These are phyloP conservation scores for Epinotia brunnichana DNA, from an alignment of 2,888 invertebrate genomes.

Conservation along the genomic window DNA sequence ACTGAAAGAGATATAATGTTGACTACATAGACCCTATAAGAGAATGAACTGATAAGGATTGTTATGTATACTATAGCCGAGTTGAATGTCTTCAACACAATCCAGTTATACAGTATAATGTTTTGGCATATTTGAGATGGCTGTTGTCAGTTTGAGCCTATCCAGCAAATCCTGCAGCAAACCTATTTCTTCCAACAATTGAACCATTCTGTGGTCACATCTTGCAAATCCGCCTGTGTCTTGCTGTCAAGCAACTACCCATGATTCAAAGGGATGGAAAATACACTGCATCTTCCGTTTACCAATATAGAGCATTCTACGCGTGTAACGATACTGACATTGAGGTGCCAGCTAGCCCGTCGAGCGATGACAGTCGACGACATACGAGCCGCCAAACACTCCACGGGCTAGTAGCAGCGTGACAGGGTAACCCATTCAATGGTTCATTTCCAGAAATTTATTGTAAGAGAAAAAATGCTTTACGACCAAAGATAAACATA, in stretches of 20 bases:
- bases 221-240: conserved; percentile 15
- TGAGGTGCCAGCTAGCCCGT: conserved; percentile 31
- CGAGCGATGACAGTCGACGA: conserved; percentile 28
- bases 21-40: conserved; percentile 26
- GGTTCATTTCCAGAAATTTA: conserved; percentile 31
- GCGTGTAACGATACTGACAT: conserved; percentile 25
- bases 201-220: conserved; percentile 38
- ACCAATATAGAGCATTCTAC: conserved; percentile 35
- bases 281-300: conserved; percentile 30
- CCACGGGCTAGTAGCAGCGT: conserved; percentile 34
- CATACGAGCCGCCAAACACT: conserved; percentile 23
- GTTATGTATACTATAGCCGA: conserved; percentile 21
- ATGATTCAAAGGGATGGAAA: conserved; percentile 37
- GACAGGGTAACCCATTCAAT: conserved; percentile 31
- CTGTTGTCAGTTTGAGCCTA: conserved; percentile 30
- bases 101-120: conserved; percentile 31
- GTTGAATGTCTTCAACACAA: conserved; percentile 21
- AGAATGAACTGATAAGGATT: conserved; percentile 36
- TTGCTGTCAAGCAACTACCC: conserved; percentile 33
- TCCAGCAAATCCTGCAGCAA: conserved; percentile 26
- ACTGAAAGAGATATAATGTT: conserved; percentile 33
- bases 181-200: conserved; percentile 27
- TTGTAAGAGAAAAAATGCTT: conserved; percentile 32
- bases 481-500: conserved; percentile 45
- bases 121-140: conserved; percentile 38